Evolutionary conservation across 2,888 invertebrate genomes (phyloP).

Genomic region (Drosophila hamatofila): DNA sequence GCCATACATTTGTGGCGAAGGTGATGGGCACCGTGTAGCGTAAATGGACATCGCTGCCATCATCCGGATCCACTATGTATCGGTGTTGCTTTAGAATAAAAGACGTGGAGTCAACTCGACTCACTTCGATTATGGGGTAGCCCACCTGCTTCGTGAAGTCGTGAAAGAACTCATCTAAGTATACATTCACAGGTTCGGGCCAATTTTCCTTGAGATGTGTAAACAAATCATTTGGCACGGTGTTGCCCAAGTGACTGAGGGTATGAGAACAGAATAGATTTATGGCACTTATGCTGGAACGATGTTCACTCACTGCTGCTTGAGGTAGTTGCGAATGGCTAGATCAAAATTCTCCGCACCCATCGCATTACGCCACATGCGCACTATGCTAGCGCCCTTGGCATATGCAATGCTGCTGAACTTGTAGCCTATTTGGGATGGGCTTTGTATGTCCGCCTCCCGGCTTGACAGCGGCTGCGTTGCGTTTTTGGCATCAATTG

Average conservation of each 20-base stretch:
- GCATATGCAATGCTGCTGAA: conserved; percentile 88
- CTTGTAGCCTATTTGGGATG: conserved; percentile 86
- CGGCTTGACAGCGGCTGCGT: conserved; percentile 87
- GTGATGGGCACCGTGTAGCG: conserved; percentile 82
- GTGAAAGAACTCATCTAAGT: conserved; percentile 81
- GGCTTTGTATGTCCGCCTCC: conserved; percentile 86
- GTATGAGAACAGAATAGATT: neutral
- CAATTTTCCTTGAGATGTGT: conserved; percentile 83
- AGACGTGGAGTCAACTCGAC: conserved; percentile 8
- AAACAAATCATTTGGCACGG: conserved; percentile 86
- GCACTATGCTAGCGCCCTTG: conserved; percentile 88
- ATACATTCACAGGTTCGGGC: conserved; percentile 75
- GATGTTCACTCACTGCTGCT: conserved; percentile 82
- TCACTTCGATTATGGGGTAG: conserved; percentile 88
- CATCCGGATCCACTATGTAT: conserved; percentile 61
- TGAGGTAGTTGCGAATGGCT: conserved; percentile 87
- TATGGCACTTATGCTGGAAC: too few species aligned
- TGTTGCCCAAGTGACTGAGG: conserved; percentile 80
- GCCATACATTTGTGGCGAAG: conserved; percentile 67
- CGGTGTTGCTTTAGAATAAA: conserved; percentile 68
- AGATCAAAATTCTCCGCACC: conserved; percentile 86
- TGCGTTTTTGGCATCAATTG: conserved; percentile 86
- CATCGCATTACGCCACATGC: conserved; percentile 89
- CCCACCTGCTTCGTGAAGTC: conserved; percentile 90
- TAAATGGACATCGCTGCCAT: conserved; percentile 59